Base-by-base conservation (phyloP, 2,888 invertebrate species). In the Drosophila pseudotakahashii region DNA sequence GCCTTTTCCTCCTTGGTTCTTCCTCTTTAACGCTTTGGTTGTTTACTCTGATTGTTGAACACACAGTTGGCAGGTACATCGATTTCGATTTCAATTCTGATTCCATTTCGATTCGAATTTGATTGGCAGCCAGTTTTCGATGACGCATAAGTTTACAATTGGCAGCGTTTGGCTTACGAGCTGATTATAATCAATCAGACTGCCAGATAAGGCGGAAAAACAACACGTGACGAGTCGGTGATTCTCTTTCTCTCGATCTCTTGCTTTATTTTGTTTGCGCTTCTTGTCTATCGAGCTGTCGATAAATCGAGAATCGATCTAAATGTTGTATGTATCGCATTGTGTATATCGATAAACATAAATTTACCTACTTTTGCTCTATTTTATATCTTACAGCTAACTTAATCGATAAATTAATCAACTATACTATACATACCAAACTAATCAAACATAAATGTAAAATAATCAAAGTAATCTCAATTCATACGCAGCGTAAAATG, bases 91-190 rank as follows among this genome's bases (percentile, higher is more conserved):
- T 69, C 52, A 57, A 71, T 55, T 73, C 71, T 70, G 66, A 55
- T 63, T 81, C 16, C 79, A 53, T 61, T 81, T 16, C 79, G 63
- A 59, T 61, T 81, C 53, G 66, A 47, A 66, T 66, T 78, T 71
- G 81, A 81, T 85, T 85, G 81, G 71, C 85, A 62, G 80, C 77
- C 82, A 79, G 77, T 75, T 78, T 73, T 34, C 66, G 30, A 67
- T 67, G 71, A 71, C 71, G 71, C 71, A 71, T 63, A 51, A 68
- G 36, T 58, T 72, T 71, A 70, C 70, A 70, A 70, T 70, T 69
- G 70, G 70, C 71, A 53, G 54, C 67, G 64, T 52, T 64, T 64
- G 64, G 64, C 66, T 63, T 64, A 45, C 66, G 37, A 64, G 52
- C 64, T 64, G 45, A 52, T 64, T 52, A 66, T 32, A 47, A 32